These are phyloP conservation scores for Dynastes maya DNA, from an alignment of 2,888 invertebrate genomes.

Conservation along the genomic window DNA sequence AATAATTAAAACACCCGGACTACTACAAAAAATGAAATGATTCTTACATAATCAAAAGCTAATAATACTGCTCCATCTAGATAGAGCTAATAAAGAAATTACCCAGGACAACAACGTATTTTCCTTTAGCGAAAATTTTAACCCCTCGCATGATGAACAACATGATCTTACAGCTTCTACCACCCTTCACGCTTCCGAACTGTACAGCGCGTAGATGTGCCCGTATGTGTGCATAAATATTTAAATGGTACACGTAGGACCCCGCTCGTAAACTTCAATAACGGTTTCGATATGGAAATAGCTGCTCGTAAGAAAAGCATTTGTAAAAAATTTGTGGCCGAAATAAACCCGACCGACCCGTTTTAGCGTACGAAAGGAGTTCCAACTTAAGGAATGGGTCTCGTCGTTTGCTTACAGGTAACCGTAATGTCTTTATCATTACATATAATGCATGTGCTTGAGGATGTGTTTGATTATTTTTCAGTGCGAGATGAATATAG, in stretches of 20 bases:
- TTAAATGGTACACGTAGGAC: conserved; percentile 45
- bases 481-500: neutral
- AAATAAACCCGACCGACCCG: conserved; percentile 3
- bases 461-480: conserved; percentile 10
- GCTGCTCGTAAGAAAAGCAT: conserved; percentile 36
- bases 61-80: no score
- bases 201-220: neutral
- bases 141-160: neutral
- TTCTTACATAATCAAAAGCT: no score
- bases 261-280: conserved; percentile 47
- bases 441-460: neutral
- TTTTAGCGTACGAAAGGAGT: conserved; percentile 1
- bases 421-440: conserved; percentile 32
- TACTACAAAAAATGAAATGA: no score
- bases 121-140: conserved; percentile 1
- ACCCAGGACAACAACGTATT: neutral
- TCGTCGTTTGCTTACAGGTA: conserved; percentile 2
- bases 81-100: neutral
- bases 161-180: neutral
- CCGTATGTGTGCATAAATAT: conserved; percentile 39
- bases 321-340: conserved; percentile 41
- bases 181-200: conserved; percentile 23
- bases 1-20: no score
- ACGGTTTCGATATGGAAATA: conserved; percentile 44
- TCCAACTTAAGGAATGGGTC: neutral